Conservation (phyloP, 2,888 invertebrate genomes). For the Alentia gelatinosa region DNA sequence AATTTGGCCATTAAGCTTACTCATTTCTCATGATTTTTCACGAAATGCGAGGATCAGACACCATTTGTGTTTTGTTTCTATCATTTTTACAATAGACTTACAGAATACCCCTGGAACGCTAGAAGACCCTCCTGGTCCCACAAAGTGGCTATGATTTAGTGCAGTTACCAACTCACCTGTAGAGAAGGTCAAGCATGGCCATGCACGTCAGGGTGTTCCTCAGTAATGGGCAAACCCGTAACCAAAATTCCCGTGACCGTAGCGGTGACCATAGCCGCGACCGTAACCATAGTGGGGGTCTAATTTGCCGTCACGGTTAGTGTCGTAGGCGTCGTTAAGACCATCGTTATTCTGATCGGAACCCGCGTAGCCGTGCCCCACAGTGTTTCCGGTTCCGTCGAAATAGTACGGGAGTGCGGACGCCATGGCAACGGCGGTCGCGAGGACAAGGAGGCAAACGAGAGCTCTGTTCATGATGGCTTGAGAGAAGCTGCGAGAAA, state of each 20-base stretch:
- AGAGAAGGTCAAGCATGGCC: too few species aligned
- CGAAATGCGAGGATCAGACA: too few species aligned
- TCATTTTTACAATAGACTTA: too few species aligned
- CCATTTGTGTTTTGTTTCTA: too few species aligned
- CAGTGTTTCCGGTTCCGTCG: slow-evolving; percentile 7
- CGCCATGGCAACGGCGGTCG: background rate
- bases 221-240: background rate
- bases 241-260: background rate
- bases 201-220: too few species aligned
- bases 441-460: background rate
- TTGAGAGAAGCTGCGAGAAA: background rate
- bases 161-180: too few species aligned
- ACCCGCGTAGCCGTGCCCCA: background rate
- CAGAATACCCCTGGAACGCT: too few species aligned
- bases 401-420: background rate
- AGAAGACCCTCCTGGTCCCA: too few species aligned
- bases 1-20: too few species aligned
- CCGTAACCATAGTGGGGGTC: background rate
- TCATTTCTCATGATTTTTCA: too few species aligned
- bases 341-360: slow-evolving; percentile 34
- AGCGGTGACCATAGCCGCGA: background rate
- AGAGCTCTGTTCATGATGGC: background rate
- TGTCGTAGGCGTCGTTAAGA: slow-evolving; percentile 18
- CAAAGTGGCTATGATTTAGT: too few species aligned
- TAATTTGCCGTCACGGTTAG: background rate